Conservation (phyloP, 2,888 invertebrate genomes). For the Cheilosia grossa region DNA sequence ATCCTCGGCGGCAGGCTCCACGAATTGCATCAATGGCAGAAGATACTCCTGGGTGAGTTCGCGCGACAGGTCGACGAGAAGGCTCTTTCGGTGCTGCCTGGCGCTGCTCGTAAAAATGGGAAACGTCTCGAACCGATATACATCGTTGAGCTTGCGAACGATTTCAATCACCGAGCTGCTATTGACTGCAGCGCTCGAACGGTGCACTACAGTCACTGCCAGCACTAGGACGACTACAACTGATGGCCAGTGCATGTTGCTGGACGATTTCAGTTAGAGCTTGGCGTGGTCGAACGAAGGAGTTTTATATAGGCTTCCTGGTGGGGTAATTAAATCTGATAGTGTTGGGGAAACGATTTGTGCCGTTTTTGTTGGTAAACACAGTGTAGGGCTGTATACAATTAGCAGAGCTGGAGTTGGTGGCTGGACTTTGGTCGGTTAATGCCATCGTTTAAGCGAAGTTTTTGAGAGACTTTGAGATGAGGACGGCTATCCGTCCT, state of each 20-base stretch:
- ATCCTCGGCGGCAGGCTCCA: background rate
- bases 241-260: slow-evolving; percentile 34
- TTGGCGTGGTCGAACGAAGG: background rate
- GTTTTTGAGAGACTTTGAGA: too few relatives aligned
- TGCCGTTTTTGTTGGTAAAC: background rate
- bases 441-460: too few relatives aligned
- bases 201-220: background rate
- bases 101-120: slow-evolving; percentile 31
- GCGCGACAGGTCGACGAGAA: slow-evolving; percentile 13
- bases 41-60: slow-evolving; percentile 6
- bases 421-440: slow-evolving; percentile 31
- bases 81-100: background rate
- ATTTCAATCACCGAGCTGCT: slow-evolving; percentile 41
- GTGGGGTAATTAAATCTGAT: slow-evolving; percentile 38
- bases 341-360: slow-evolving; percentile 25
- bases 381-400: background rate
- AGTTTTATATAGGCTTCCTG: slow-evolving; percentile 34
- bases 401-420: slow-evolving; percentile 18
- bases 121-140: slow-evolving; percentile 27
- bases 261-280: background rate
- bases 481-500: too few relatives aligned
- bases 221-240: slow-evolving; percentile 15
- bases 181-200: slow-evolving; percentile 17
- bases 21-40: slow-evolving; percentile 45
- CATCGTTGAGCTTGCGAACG: slow-evolving; percentile 10